phyloP scores from a whole-genome alignment of 92 coral and sea anemone genomes.

The Chrysogorgia sp. region DNA sequence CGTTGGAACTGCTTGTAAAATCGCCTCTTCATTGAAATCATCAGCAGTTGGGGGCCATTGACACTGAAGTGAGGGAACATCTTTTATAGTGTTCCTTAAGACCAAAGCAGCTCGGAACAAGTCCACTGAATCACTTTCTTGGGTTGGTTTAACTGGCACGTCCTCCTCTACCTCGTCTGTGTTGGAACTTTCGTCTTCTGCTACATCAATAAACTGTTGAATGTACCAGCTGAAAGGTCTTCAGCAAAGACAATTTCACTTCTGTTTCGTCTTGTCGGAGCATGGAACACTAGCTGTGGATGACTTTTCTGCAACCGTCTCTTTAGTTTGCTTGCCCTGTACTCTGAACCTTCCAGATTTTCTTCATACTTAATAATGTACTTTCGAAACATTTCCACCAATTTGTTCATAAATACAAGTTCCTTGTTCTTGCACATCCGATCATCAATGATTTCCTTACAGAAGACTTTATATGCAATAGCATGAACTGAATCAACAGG shows the following conservation, averaged over 20 bases:
- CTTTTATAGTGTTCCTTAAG: conserved; percentile 19
- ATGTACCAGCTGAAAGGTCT: conserved; percentile 27
- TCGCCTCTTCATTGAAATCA: conserved; percentile 21
- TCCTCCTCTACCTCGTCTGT: conserved; percentile 22
- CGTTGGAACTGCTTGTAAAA: conserved; percentile 18
- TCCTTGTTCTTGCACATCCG: conserved; percentile 30
- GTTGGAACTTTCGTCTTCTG: too few species aligned
- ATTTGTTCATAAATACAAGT: conserved; percentile 16
- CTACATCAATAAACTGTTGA: conserved; percentile 5
- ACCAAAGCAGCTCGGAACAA: conserved; percentile 16
- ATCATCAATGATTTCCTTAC: conserved; percentile 30
- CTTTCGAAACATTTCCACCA: conserved; percentile 22
- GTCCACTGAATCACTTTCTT: background rate
- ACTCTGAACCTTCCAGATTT: conserved; percentile 13
- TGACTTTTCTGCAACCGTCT: conserved; percentile 33
- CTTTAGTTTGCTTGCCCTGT: conserved; percentile 34
- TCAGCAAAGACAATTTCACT: conserved; percentile 29
- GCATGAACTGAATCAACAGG: conserved; percentile 1
- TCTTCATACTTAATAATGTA: conserved; percentile 26
- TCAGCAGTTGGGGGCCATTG: conserved; percentile 37
- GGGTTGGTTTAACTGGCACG: background rate
- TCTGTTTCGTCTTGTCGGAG: conserved; percentile 13
- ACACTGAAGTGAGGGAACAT: conserved; percentile 8
- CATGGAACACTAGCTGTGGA: conserved; percentile 39
- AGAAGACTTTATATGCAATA: conserved; percentile 22